Base-by-base conservation (phyloP, 2,888 invertebrate species). In the Apodemia duryi region DNA sequence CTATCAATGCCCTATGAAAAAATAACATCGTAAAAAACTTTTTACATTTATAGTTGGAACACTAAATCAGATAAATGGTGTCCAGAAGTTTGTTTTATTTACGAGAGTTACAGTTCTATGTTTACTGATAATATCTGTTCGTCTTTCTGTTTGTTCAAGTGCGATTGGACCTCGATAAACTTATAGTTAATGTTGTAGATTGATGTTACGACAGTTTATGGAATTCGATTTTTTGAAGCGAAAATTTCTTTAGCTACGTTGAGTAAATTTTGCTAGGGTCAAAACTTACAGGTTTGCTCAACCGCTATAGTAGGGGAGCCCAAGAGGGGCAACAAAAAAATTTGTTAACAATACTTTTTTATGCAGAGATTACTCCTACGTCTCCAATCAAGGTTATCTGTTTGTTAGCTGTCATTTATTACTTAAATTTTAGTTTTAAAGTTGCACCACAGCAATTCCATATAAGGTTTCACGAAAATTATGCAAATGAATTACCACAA, bases 61-160 rank as follows among this genome's bases (percentile, higher is more conserved):
- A 68, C 64, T 69, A 66, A 66, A 70, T 72, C 72, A 69, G 72
- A 71, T 71, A 70, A 70, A 66, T 46, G 51, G 66, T 69, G 66
- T 65, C 67, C 51, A 62, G 67, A 70, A 72, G 57, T 71, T 70
- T 71, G 67, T 66, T 70, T 66, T 67, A 68, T 71, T 71, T 70
- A 71, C 70, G 64, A 67, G 68, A 61, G 71, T 74, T 73, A 74
- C 71, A 49, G 65, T 65, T 67, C 63, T 60, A 13, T 60, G n/a
- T 62, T 66, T 64, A 65, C 64, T 70, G 71, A 71, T 71, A 67
- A 66, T 69, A 71, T 70, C 68, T 63, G 51, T 51, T 51, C 60
- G 60, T 7, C 65, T 61, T 54, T 38, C 64, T 67, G 62, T 67
- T 70, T 68, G 63, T 66, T 52, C 54, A 62, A 65, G 62, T 67